Evolutionary conservation across 2,888 invertebrate genomes (phyloP).

Genomic region (Cremastinae sp.): DNA sequence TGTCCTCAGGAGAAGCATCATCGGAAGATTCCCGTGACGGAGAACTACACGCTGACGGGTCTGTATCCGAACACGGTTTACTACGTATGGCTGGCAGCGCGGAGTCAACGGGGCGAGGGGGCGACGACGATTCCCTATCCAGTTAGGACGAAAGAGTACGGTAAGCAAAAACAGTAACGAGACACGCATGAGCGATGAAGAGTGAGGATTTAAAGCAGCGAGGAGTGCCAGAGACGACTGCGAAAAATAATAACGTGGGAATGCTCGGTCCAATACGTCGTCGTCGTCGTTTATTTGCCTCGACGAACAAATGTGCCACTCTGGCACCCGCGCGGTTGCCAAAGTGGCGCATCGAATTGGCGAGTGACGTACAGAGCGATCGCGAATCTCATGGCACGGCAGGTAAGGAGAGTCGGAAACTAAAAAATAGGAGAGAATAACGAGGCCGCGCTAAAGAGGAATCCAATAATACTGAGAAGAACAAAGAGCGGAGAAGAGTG

Average conservation of each 20-base stretch:
- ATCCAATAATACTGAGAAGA: not conserved
- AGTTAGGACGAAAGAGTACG: slow-evolving; percentile 97
- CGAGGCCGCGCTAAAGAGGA: not conserved
- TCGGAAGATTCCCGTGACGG: slow-evolving; percentile 90
- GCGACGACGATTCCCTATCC: slow-evolving; percentile 97
- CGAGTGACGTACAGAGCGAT: not conserved
- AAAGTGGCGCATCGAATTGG: slow-evolving; percentile 22
- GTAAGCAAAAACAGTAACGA: slow-evolving; percentile 85
- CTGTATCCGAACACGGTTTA: slow-evolving; percentile 98
- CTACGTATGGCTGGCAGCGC: slow-evolving; percentile 97
- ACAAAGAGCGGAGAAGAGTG: slow-evolving; percentile 40
- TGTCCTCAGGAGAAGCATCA: slow-evolving; percentile 87
- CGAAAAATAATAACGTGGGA: slow-evolving; percentile 4
- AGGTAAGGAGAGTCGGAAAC: slow-evolving; percentile 71
- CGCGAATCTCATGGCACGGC: slow-evolving; percentile 70
- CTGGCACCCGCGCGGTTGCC: slow-evolving; percentile 7
- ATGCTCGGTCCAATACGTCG: slow-evolving; percentile 13
- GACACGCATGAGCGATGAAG: slow-evolving; percentile 16
- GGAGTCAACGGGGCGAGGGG: slow-evolving; percentile 96
- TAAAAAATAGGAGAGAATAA: not conserved
- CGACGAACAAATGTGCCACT: not conserved
- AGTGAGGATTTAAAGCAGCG: slow-evolving; percentile 72
- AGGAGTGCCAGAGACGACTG: slow-evolving; percentile 73
- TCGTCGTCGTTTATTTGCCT: too few species aligned
- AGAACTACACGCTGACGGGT: slow-evolving; percentile 92